Conservation (phyloP, 1,140 invertebrate genomes). For the Platyscapa corneri region DNA sequence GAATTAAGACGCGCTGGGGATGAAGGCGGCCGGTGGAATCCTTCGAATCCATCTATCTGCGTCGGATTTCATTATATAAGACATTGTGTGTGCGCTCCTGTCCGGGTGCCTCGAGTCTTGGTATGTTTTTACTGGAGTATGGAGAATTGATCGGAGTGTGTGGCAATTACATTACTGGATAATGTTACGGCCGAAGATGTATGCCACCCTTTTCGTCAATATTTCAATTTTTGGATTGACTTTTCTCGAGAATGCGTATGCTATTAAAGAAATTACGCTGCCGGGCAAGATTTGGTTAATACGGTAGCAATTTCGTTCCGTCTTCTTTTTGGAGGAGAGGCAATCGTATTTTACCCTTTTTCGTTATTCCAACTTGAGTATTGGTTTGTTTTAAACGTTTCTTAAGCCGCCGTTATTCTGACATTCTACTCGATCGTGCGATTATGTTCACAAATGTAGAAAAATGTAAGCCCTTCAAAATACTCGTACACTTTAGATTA, state of each 20-base stretch:
- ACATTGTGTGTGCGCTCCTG: constrained; percentile 6
- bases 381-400: too few relatives aligned
- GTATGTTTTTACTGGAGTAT: constrained; percentile 39
- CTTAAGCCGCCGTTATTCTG: too few relatives aligned
- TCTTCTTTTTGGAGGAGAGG: background rate
- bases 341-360: too few relatives aligned
- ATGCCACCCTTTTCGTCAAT: constrained; percentile 11
- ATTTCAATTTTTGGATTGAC: constrained; percentile 38
- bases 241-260: background rate
- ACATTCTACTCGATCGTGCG: too few relatives aligned
- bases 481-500: too few relatives aligned
- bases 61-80: constrained; percentile 47
- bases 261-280: constrained; percentile 11
- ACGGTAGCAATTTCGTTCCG: background rate
- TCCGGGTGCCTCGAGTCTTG: background rate
- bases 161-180: constrained; percentile 51
- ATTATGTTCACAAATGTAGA: too few relatives aligned
- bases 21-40: background rate
- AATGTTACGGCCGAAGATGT: constrained; percentile 3
- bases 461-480: too few relatives aligned
- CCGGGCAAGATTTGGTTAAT: background rate
- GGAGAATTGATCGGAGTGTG: constrained; percentile 47
- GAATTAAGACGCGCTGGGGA: constrained; percentile 49
- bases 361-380: background rate
- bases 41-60: constrained; percentile 7